These are phyloP conservation scores for Hymenochirus boettgeri DNA, from an alignment of 2,113 vertebrate species.

Conservation along the genomic window DNA sequence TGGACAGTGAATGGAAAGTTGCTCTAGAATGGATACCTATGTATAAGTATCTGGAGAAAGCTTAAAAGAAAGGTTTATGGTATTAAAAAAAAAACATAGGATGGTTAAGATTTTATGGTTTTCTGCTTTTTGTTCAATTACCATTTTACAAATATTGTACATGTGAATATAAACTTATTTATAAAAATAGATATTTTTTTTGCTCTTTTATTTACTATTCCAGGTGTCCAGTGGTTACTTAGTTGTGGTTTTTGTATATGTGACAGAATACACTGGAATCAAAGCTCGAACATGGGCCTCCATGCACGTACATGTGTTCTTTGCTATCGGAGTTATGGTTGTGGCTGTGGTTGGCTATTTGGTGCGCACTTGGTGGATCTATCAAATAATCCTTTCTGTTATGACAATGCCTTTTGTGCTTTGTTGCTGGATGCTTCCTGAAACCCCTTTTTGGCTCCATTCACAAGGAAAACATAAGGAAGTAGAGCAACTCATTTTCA, in stretches of 20 bases:
- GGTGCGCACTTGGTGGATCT: slow-evolving; percentile 84
- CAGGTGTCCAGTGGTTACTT: slow-evolving; percentile 89
- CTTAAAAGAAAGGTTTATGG: too few species aligned
- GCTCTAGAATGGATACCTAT: too few species aligned
- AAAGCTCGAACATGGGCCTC: slow-evolving; percentile 89
- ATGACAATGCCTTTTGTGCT: slow-evolving; percentile 81
- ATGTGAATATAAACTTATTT: too few species aligned
- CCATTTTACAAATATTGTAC: too few species aligned
- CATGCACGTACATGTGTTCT: slow-evolving; percentile 88
- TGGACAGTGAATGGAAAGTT: too few species aligned
- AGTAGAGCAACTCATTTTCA: slow-evolving; percentile 71
- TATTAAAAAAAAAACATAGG: too few species aligned
- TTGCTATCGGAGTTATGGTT: slow-evolving; percentile 81
- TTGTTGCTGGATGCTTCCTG: slow-evolving; percentile 89
- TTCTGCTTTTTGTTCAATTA: too few species aligned
- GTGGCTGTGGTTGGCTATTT: slow-evolving; percentile 84
- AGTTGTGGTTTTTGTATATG: slow-evolving; percentile 91
- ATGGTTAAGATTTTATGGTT: too few species aligned
- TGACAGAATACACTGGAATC: slow-evolving; percentile 86
- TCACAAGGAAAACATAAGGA: slow-evolving; percentile 73
- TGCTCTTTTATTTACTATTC: slow-evolving; percentile 33
- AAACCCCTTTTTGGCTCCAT: slow-evolving; percentile 89
- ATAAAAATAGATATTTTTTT: too few species aligned
- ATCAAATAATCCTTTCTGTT: slow-evolving; percentile 81
- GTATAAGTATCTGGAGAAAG: too few species aligned